These are phyloP conservation scores for Sternarchorhynchus goeldii DNA, from an alignment of 2,797 vertebrate species.

Conservation along the genomic window DNA sequence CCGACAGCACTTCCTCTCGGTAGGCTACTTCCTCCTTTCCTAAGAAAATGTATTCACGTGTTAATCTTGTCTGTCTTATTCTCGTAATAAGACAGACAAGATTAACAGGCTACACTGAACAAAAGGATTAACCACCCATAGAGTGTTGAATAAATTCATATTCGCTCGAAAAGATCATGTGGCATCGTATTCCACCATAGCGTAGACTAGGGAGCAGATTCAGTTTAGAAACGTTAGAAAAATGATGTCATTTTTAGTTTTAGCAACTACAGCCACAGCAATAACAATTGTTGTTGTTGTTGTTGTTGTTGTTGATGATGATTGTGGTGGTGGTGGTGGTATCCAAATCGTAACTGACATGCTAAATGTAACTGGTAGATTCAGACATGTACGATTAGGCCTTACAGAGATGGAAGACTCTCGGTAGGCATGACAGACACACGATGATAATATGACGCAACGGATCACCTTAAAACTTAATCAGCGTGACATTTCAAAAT, in stretches of 20 bases:
- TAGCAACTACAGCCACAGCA: neutral
- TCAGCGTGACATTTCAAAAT: no score
- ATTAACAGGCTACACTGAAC: neutral
- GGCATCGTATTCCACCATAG: neutral
- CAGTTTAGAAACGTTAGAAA: no score
- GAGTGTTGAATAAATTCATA: conserved; percentile 30
- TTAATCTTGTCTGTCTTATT: conserved; percentile 27
- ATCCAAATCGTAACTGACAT: no score
- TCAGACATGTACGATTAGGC: no score
- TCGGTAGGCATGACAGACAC: no score
- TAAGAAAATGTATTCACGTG: conserved; percentile 17
- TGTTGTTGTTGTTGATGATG: neutral
- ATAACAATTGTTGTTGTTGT: neutral
- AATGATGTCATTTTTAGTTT: neutral
- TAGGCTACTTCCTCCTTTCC: conserved; percentile 5
- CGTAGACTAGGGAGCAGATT: no score
- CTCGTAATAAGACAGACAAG: no score
- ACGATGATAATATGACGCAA: no score
- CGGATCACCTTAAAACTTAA: no score
- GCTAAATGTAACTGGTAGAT: no score
- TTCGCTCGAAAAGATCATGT: neutral
- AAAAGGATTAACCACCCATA: conserved; percentile 23
- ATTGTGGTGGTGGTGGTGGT: no score
- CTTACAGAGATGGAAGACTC: no score
- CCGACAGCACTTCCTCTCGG: conserved; percentile 2